Base-by-base conservation (phyloP, 2,113 vertebrate species). In the Ceratotherium simum region DNA sequence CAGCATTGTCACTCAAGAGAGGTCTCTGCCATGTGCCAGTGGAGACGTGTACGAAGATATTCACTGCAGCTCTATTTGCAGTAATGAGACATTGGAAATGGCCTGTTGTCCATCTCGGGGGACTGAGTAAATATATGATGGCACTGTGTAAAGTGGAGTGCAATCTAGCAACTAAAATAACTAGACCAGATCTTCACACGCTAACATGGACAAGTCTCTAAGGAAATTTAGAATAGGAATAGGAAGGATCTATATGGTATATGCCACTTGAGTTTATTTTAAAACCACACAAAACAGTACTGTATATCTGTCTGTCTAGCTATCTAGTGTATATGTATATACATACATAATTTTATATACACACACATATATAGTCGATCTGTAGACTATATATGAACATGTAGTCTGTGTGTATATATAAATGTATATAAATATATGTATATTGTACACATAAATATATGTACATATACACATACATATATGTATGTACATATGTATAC, bases 31-130 rank as follows among this genome's bases (percentile, higher is more conserved):
- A 42, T 8, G 64, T 42, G 27, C 23, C 31, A 21, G 1, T 2
- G 0, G 81, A 31, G 48, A 5, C 0, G 1, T 4, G 17, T 25
- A 1, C 5, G 27, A 11, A 60, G 33, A 0, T 33, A 58, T 27
- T 86, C 29, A 1, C 23, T 11, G 7, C 4, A 18, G 88, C 13
- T 73, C 48, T 31, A 9, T 46, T 4, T 76, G 72, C 56, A 21
- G 6, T 3, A 8, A 21, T 27, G 84, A 42, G 73, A 29, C 1
- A 5, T 1, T 65, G 31, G 31, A 48, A 62, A 56, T 27, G 25
- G 27, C 2, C 36, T 56, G 4, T 12, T 48, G 48, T 21, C 12
- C 73, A 0, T 62, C 58, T n/a, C 7, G 39, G 73, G 72, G 31
- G 60, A 62, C 65, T 18, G 27, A 31, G 80, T 64, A 81, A 29